Evolutionary conservation across 2,113 vertebrate genomes (phyloP), one percentile per base, ranked within the genome.

Genomic region (Orycteropus afer): DNA sequence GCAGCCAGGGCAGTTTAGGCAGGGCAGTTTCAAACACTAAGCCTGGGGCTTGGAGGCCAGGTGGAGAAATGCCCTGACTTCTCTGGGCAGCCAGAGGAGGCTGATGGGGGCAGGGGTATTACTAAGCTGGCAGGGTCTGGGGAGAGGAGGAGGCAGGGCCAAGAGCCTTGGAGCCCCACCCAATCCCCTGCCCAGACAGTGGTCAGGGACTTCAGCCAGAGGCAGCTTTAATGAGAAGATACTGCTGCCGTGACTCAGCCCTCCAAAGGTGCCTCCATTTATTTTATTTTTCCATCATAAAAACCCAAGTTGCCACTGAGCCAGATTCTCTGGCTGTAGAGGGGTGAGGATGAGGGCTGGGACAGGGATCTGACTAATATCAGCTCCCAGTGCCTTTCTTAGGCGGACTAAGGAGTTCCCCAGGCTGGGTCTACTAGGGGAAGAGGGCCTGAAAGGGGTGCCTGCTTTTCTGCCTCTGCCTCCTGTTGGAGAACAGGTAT

Each of bases 201-300:
- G 93, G 97, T 97, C 96, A 98, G 97, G 97, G 96, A 92, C 95
- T 73, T 25, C 81, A 12, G 84, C 98, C 97, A 97, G 98, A 97
- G 98, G 97, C 98, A 98, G 97, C 98, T 97, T 97, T 98, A 97
- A 98, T 97, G 98, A 98, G 98, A 96, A 98, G 98, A 98, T 97
- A 97, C 91, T 96, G 97, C 97, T 96, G 98, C 95, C 86, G 96
- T 98, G 98, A 98, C 97, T 98, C 98, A 98, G 98, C 97, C 98
- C 97, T 97, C 98, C 98, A 97, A 98, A 98, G 98, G 98, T 98
- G 96, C 97, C 98, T 98, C 97, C 87, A 73, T 96, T 98, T 98
- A 98, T 98, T 98, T 98, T 98, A 98, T 98, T 98, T 98, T 98
- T 98, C 98, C 98, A 98, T 98, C 98, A 97, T 98, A 98, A 98